Base-by-base conservation (phyloP, 2,113 vertebrate genomes). In the Centropus unirufus region DNA sequence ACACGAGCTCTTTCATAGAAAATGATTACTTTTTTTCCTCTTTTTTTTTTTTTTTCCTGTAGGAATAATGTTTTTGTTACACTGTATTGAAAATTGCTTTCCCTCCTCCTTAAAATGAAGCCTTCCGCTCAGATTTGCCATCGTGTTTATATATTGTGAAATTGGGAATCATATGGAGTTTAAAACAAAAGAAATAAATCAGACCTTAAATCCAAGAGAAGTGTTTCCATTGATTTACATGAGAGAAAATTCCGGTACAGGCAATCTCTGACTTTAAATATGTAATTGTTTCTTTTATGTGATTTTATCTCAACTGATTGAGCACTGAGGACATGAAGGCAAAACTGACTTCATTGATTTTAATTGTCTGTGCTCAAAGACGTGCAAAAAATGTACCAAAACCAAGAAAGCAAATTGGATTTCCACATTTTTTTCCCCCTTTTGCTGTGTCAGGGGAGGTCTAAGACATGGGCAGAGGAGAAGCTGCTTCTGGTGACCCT, bases 261-360 rank as follows among this genome's bases (percentile, higher is more conserved):
- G 62, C 92, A 93, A 57, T 90, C 89, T 90, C 79, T 93, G 92
- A 52, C 68, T 89, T 95, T 86, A 87, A 88, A 93, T 90, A 84
- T 81, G 77, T 90, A 93, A 55, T 95, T 89, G 72, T 83, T 94
- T 75, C 93, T 86, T 80, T 96, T 94, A 96, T 88, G 76, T 72
- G 94, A 97, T 96, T 95, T 95, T 95, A 96, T 96, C 95, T 94
- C 72, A 20, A 92, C 88, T 18, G 3, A 57, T 96, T 95, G 90
- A 74, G 85, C 76, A 59, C 52, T 0, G 7, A 81, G 90, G 95
- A 95, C 92, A 89, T 81, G 92, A 96, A 95, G 93, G 94, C 88
- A 74, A 86, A 95, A 81, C 80, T 81, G 92, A 89, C 92, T 96
- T 86, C 90, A 94, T 94, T 93, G 94, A 94, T 93, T 96, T 94